A percentile compares a stretch with the other conserved stretches of the same genome.
Evolutionary conservation across 2,113 vertebrate species (phyloP).

Genomic region (Benitochromis conjunctus): DNA sequence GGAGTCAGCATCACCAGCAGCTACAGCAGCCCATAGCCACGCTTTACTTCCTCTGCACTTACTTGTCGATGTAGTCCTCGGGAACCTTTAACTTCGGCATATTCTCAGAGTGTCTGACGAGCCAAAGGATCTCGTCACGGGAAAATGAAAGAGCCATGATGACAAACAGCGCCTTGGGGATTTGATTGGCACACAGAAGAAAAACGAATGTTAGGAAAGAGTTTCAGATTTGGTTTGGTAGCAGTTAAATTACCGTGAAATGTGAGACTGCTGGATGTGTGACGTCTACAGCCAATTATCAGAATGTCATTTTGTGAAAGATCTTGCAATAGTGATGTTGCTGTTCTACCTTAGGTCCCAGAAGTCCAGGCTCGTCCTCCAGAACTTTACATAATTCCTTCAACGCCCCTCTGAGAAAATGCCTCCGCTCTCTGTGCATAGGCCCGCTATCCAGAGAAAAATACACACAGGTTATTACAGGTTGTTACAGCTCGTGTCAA

Average conservation of each 20-base stretch:
- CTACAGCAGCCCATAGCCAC: neutral
- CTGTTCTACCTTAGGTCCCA: constrained; percentile 84
- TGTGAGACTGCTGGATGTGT: neutral
- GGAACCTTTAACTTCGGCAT: constrained; percentile 86
- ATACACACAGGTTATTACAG: neutral
- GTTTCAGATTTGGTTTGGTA: neutral
- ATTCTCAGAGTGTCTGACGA: constrained; percentile 86
- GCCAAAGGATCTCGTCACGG: constrained; percentile 89
- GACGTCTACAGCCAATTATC: neutral
- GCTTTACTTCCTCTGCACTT: neutral
- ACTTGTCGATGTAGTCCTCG: constrained; percentile 86
- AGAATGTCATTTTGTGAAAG: neutral
- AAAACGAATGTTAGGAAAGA: neutral
- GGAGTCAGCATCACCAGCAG: neutral
- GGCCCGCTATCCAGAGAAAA: constrained; percentile 71
- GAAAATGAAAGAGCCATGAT: constrained; percentile 91
- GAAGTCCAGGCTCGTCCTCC: constrained; percentile 85
- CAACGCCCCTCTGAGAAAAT: constrained; percentile 77
- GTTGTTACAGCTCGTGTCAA: neutral
- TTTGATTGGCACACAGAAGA: constrained; percentile 1
- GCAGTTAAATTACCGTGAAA: neutral
- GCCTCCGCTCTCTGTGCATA: constrained; percentile 81
- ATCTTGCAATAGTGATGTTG: neutral
- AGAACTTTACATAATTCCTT: constrained; percentile 82
- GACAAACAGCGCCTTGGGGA: constrained; percentile 79